These are phyloP conservation scores for Achatina immaculata DNA, from an alignment of 1,140 invertebrate genomes.

Conservation along the genomic window DNA sequence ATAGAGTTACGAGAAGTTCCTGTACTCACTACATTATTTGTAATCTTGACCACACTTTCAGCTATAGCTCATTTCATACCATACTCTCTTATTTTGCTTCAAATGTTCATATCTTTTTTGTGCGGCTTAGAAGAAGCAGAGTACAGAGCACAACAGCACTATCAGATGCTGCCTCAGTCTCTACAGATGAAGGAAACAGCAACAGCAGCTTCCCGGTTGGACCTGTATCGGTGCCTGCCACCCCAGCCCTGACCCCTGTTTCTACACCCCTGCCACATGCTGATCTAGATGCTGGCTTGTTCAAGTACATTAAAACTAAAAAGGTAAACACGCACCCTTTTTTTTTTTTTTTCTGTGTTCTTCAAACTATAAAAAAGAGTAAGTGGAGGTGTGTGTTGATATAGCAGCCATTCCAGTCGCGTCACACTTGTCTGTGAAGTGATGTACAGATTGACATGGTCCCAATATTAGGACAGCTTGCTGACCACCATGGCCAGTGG, in stretches of 20 bases:
- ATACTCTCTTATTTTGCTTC: background rate
- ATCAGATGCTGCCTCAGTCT: conserved; percentile 27
- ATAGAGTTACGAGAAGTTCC: no score
- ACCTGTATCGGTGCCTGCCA: conserved; percentile 20
- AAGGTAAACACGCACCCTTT: conserved; percentile 13
- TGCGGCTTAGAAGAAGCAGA: conserved; percentile 24
- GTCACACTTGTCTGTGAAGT: no score
- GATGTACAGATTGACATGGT: no score
- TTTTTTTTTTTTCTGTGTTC: background rate
- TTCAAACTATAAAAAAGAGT: background rate
- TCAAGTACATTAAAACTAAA: conserved; percentile 37
- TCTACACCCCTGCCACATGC: background rate
- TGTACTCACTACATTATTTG: no score
- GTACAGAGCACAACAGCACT: conserved; percentile 25
- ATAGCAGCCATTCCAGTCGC: no score
- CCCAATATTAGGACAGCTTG: no score
- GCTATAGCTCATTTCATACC: no score
- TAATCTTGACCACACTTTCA: no score
- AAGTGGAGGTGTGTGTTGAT: no score
- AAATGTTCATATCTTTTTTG: background rate
- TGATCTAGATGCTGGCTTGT: conserved; percentile 15
- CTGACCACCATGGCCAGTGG: no score
- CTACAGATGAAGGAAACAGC: conserved; percentile 36
- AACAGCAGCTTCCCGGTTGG: conserved; percentile 29
- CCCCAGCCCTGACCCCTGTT: conserved; percentile 3